Conservation (phyloP, 2,888 invertebrate species). For the Dryobota labecula region DNA sequence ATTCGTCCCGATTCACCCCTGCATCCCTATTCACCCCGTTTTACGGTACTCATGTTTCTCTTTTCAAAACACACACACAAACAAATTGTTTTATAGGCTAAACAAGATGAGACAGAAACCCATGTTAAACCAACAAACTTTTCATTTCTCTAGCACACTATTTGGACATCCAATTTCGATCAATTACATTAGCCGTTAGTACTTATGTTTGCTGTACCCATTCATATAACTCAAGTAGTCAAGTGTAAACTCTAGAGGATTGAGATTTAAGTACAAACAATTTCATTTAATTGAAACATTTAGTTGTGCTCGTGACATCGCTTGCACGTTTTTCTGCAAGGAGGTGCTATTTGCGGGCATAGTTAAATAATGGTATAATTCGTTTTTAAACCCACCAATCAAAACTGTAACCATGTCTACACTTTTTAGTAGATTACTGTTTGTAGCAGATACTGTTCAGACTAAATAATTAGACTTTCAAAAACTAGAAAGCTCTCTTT, state of each 20-base stretch:
- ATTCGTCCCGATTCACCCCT: no score
- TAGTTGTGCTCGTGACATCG: constrained; percentile 12
- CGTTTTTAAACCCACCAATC: neutral
- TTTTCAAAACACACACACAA: neutral
- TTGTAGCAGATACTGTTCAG: neutral
- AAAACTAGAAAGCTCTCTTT: neutral
- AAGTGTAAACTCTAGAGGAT: constrained; percentile 10
- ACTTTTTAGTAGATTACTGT: no score
- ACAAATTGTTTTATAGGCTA: neutral
- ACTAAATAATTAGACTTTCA: neutral
- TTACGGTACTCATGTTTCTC: no score
- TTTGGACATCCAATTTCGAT: constrained; percentile 5
- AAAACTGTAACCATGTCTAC: no score
- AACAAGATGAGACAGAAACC: neutral
- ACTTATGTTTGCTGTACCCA: constrained; percentile 32
- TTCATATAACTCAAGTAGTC: constrained; percentile 28
- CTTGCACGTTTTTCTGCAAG: constrained; percentile 22
- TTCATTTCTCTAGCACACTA: neutral
- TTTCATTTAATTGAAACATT: constrained; percentile 52
- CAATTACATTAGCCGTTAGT: constrained; percentile 37
- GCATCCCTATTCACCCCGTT: no score
- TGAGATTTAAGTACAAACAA: constrained; percentile 43
- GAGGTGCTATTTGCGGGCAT: constrained; percentile 2
- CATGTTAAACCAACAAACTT: neutral
- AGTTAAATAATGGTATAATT: constrained; percentile 19